These are phyloP conservation scores for Strigamia transsilvanica DNA, from an alignment of 2,888 invertebrate genomes.

Conservation along the genomic window DNA sequence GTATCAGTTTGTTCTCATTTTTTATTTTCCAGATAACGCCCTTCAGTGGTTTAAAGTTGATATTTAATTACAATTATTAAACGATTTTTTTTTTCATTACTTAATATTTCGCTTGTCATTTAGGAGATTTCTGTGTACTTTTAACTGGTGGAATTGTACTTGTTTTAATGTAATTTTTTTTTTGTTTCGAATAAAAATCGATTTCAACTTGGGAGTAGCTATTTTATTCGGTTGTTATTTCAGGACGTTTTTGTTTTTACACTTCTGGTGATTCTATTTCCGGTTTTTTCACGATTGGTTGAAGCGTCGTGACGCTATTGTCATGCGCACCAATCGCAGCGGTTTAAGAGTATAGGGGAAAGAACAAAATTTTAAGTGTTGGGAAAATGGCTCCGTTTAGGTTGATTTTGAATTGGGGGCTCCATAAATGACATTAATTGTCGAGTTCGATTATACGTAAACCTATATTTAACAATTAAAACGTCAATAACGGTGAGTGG, in stretches of 20 bases:
- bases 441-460: neutral
- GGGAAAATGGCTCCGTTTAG: neutral
- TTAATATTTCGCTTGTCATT: too few relatives aligned
- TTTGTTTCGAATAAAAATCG: too few relatives aligned
- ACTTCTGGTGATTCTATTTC: neutral
- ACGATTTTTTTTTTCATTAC: too few relatives aligned
- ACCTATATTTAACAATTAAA: neutral
- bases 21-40: neutral
- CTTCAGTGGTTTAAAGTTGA: too few relatives aligned
- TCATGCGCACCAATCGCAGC: neutral
- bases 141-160: too few relatives aligned
- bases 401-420: neutral
- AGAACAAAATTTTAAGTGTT: constrained; percentile 10
- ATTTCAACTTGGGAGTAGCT: too few relatives aligned
- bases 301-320: neutral
- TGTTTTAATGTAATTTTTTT: too few relatives aligned
- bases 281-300: neutral
- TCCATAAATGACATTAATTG: neutral
- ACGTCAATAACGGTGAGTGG: neutral
- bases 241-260: neutral
- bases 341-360: neutral
- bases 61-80: too few relatives aligned
- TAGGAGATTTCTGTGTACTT: too few relatives aligned
- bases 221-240: neutral
- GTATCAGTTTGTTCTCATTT: neutral